A percentile compares a stretch with the other conserved stretches of the same genome.
Evolutionary conservation across 2,113 vertebrate species (phyloP).

Genomic region (Ameiurus melas): DNA sequence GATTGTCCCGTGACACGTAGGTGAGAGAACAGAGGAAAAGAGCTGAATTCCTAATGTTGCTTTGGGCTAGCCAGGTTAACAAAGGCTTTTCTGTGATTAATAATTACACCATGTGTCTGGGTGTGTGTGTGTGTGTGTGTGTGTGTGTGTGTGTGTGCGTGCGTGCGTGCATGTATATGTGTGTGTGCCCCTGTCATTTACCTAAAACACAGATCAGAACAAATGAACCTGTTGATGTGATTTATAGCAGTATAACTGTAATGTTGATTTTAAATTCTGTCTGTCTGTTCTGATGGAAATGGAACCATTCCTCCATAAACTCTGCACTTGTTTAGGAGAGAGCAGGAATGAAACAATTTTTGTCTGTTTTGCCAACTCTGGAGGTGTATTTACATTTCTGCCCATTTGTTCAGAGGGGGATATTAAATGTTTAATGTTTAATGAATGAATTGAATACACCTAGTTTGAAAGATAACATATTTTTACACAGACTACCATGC

Average conservation of each 20-base stretch:
- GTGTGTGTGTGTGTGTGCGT: conserved; percentile 34
- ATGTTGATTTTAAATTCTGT: neutral
- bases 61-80: conserved; percentile 59
- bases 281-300: neutral
- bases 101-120: conserved; percentile 51
- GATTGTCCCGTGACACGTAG: conserved; percentile 61
- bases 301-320: neutral
- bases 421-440: neutral
- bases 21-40: conserved; percentile 64
- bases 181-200: too few relatives aligned
- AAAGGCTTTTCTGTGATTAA: conserved; percentile 59
- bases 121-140: conserved; percentile 30
- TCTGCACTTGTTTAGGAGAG: neutral
- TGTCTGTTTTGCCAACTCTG: neutral
- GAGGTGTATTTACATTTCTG: neutral
- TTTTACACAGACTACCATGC: neutral
- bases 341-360: neutral
- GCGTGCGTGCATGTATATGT: conserved; percentile 28
- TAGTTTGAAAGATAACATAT: neutral
- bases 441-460: neutral
- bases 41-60: conserved; percentile 63
- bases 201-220: too few relatives aligned
- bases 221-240: neutral
- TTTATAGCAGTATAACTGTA: neutral
- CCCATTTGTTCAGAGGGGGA: neutral